Evolutionary conservation across 1,140 invertebrate species (phyloP).

Genomic region (Pseudomyrmex concolor): DNA sequence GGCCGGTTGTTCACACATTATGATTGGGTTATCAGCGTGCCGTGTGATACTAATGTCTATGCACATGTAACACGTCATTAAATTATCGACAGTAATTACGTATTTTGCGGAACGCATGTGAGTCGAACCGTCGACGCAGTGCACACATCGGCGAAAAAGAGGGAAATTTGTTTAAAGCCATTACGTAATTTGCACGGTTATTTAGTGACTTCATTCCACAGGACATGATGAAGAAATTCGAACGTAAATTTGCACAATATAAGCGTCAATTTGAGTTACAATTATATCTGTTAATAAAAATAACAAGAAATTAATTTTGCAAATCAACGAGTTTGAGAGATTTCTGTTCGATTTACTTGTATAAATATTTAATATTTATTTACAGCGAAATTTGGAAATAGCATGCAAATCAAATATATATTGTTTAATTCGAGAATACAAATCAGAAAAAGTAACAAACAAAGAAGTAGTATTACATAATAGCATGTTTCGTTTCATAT

Average conservation of each 20-base stretch:
- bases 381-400: no score
- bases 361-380: slow-evolving; percentile 2
- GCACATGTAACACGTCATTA: slow-evolving; percentile 9
- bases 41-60: slow-evolving; percentile 25
- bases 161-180: slow-evolving; percentile 8
- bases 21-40: slow-evolving; percentile 38
- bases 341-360: neutral
- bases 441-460: neutral
- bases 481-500: slow-evolving; percentile 30
- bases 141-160: slow-evolving; percentile 19
- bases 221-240: slow-evolving; percentile 2
- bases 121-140: neutral
- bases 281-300: neutral
- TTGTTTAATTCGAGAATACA: neutral
- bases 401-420: no score
- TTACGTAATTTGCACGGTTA: slow-evolving; percentile 17
- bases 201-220: neutral
- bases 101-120: neutral
- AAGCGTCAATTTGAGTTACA: no score
- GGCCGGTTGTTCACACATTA: slow-evolving; percentile 29
- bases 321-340: neutral
- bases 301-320: slow-evolving; percentile 1
- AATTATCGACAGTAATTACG: slow-evolving; percentile 57
- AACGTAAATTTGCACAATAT: neutral
- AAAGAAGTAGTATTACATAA: slow-evolving; percentile 8